phyloP scores from a whole-genome alignment of 2,888 invertebrate species.

The Galerucella pusilla region DNA sequence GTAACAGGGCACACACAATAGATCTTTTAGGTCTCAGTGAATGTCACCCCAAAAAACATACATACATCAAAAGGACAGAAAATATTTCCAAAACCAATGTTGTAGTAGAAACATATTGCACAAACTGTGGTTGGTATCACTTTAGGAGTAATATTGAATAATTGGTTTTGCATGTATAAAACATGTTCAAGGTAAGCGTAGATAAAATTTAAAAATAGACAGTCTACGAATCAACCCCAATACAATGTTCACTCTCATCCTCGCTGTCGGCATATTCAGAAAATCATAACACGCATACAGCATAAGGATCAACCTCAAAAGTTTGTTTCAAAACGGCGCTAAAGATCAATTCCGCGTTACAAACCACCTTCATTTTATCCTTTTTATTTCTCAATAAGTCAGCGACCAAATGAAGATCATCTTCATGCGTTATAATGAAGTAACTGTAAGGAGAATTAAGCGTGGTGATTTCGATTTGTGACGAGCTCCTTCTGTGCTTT shows the following conservation, averaged over 20 bases:
- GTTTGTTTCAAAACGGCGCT: conserved; percentile 85
- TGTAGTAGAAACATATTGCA: no score
- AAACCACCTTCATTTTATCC: conserved; percentile 71
- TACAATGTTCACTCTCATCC: conserved; percentile 15
- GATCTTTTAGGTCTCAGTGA: no score
- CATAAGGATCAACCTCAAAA: conserved; percentile 74
- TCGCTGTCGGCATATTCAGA: conserved; percentile 6
- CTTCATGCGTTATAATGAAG: conserved; percentile 85
- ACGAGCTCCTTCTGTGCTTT: conserved; percentile 78
- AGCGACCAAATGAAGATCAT: conserved; percentile 87
- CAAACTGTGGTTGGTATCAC: no score
- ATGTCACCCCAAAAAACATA: no score
- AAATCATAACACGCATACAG: conserved; percentile 66
- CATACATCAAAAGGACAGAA: no score
- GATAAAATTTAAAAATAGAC: background rate
- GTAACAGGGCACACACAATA: no score
- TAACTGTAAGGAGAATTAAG: conserved; percentile 77
- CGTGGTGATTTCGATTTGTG: conserved; percentile 81
- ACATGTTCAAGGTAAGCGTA: no score
- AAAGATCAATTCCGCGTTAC: conserved; percentile 83
- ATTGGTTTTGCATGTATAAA: no score
- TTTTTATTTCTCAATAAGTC: conserved; percentile 69
- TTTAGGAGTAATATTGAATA: no score
- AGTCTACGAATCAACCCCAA: background rate
- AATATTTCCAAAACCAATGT: no score